Base-by-base conservation (phyloP, 1,140 invertebrate species). In the Cotesia chilonis region DNA sequence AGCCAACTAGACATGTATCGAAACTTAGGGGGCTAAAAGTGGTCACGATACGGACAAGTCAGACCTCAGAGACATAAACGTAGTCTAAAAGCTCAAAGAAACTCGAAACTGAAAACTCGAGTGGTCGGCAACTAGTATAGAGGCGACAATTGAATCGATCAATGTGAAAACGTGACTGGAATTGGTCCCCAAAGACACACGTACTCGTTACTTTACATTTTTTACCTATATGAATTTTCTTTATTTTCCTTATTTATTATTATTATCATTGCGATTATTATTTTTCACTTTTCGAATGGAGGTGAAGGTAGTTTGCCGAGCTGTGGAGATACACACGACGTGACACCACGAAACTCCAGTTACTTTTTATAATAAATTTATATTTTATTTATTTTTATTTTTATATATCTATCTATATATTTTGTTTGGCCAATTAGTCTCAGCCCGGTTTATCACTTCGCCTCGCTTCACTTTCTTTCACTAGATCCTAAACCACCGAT, bases 101-200 rank as follows among this genome's bases (percentile, higher is more conserved):
- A 70, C 59, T 63, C 68, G 68, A 67, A 67, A 67, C 70, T 51
- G 17, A 38, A 72, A 72, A 72, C 70, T 72, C 36, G 70, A 72
- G 54, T 51, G 52, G 63, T 66, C 63, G 41, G 41, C 70, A 65
- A 64, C 63, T 71, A 66, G 5, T 47, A 47, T 10, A 47, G 69
- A 61, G 65, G 52, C 64, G 70, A 72, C 70, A 72, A 72, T 72
- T 67, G 70, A 67, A 67, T 72, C 64, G 70, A 67, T 72, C 64
- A 64, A 72, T 51, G 37, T 47, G 37, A 28, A 37, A 20, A 72
- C 70, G 70, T 72, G 70, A 72, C 63, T 38, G 17, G 64, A 72
- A 60, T 72, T 47, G 10, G 51, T 60, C 63, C 28, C 38, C 63
- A 10, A 20, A 41, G 28, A 17, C 37, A 10, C 28, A 59, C 52